Evolutionary conservation across 2,888 invertebrate genomes (phyloP).

Genomic region (Poecilobothrus nobilitatus): DNA sequence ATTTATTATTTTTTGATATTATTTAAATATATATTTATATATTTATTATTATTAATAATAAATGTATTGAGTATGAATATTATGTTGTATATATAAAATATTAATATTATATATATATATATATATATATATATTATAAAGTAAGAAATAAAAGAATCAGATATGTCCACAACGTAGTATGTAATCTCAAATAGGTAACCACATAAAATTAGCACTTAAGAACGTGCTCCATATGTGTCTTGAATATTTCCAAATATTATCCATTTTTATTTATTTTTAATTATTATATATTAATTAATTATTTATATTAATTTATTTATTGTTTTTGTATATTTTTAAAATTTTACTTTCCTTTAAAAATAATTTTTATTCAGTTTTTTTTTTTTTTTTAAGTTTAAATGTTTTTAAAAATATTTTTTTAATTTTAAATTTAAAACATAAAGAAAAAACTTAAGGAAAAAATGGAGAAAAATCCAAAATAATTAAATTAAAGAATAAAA

Average conservation of each 20-base stretch:
- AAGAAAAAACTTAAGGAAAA: too few relatives aligned
- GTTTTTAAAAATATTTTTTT: too few relatives aligned
- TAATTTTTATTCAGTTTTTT: neutral
- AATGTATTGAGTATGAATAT: neutral
- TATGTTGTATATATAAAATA: too few relatives aligned
- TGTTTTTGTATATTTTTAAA: neutral
- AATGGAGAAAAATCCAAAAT: neutral
- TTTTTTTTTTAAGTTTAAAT: neutral
- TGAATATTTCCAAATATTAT: slow-evolving; percentile 5
- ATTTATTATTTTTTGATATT: too few relatives aligned
- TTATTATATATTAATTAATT: neutral
- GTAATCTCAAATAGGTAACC: slow-evolving; percentile 11
- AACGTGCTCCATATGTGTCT: slow-evolving; percentile 6
- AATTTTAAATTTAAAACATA: too few relatives aligned
- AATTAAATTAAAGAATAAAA: too few relatives aligned
- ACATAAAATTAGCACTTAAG: slow-evolving; percentile 11
- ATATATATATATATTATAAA: too few relatives aligned
- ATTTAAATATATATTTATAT: too few relatives aligned
- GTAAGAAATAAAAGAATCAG: neutral
- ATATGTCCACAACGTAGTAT: neutral
- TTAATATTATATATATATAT: too few relatives aligned
- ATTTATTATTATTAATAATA: neutral
- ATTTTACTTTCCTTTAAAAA: neutral
- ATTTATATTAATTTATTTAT: neutral
- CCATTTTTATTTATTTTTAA: neutral